These are phyloP conservation scores for Lagopus leucura DNA, from an alignment of 2,113 vertebrate species.

Conservation along the genomic window DNA sequence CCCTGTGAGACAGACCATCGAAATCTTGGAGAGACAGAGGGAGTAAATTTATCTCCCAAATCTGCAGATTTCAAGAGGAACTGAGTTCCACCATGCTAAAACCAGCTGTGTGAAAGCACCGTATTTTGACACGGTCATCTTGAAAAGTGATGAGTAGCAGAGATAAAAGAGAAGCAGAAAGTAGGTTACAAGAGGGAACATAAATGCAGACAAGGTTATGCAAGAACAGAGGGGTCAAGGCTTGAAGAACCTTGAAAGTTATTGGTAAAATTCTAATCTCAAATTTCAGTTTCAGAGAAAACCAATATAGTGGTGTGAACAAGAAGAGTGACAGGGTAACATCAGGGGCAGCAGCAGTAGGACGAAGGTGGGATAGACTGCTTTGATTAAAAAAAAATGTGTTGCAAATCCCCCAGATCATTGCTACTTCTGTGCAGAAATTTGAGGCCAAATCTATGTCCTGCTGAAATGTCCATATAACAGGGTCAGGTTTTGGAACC, in stretches of 20 bases:
- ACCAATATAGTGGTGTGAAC: background rate
- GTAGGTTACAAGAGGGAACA: slow-evolving; percentile 39
- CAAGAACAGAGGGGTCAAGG: slow-evolving; percentile 46
- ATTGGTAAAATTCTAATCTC: background rate
- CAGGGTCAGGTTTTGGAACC: background rate
- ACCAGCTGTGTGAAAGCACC: background rate
- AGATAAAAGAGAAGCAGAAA: slow-evolving; percentile 53
- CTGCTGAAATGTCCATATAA: background rate
- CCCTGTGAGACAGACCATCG: background rate
- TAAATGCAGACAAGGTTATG: slow-evolving; percentile 36
- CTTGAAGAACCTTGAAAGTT: slow-evolving; percentile 52
- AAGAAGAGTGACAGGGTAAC: background rate
- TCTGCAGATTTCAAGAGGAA: slow-evolving; percentile 27
- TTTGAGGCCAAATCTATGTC: background rate
- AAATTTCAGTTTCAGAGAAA: slow-evolving; percentile 9
- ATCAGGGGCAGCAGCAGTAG: slow-evolving; percentile 6
- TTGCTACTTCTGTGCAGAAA: background rate
- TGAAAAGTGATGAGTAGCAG: background rate
- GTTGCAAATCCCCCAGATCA: background rate
- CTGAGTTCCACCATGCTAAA: slow-evolving; percentile 4
- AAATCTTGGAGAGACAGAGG: background rate
- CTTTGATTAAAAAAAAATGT: background rate
- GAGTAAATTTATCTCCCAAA: slow-evolving; percentile 37
- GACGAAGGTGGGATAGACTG: background rate
- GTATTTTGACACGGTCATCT: background rate